Conservation (phyloP, 2,888 invertebrate species). For the Mylabris sibirica region DNA sequence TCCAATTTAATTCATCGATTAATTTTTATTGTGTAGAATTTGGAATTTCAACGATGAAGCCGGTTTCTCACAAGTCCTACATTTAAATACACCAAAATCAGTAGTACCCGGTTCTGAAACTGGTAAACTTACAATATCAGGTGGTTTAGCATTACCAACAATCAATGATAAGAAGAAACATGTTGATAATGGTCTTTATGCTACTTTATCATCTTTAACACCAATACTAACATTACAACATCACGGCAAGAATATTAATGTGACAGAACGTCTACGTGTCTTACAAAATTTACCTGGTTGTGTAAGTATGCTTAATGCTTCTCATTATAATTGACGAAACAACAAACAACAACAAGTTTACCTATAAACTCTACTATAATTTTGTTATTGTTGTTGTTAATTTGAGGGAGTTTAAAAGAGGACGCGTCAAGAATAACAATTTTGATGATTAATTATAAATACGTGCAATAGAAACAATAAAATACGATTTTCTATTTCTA, state of each 20-base stretch:
- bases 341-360: slow-evolving; percentile 18
- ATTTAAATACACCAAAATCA: slow-evolving; percentile 70
- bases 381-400: not conserved
- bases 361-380: not conserved
- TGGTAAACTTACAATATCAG: slow-evolving; percentile 68
- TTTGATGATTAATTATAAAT: slow-evolving; percentile 21
- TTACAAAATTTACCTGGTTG: slow-evolving; percentile 66
- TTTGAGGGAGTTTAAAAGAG: not conserved
- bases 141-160: slow-evolving; percentile 68
- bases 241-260: slow-evolving; percentile 60
- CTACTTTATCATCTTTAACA: slow-evolving; percentile 68
- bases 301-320: slow-evolving; percentile 53
- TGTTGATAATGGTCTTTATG: slow-evolving; percentile 53
- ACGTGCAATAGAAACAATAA: not conserved
- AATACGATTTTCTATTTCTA: slow-evolving; percentile 50
- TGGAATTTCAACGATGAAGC: slow-evolving; percentile 77
- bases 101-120: slow-evolving; percentile 72
- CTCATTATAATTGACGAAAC: slow-evolving; percentile 11
- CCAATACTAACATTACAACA: slow-evolving; percentile 67
- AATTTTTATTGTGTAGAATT: slow-evolving; percentile 60
- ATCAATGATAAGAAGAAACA: slow-evolving; percentile 32
- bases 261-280: slow-evolving; percentile 63
- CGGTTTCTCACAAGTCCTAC: slow-evolving; percentile 73
- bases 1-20: not conserved
- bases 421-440: slow-evolving; percentile 21